Conservation (phyloP, 53 echinoderm and acorn worm genomes). For the Luidia sarsii region DNA sequence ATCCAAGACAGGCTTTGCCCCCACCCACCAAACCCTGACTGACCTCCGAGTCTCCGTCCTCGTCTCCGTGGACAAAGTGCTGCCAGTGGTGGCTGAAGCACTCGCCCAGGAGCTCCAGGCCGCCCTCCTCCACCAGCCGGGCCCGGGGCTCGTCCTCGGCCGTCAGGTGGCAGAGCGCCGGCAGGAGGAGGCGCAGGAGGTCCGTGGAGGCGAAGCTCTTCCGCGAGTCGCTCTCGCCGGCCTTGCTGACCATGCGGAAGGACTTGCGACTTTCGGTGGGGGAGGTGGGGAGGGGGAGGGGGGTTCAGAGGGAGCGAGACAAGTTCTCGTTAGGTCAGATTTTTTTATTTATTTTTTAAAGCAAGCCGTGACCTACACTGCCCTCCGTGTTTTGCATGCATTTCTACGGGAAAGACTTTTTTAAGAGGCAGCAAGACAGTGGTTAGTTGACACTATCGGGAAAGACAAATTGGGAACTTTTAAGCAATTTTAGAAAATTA, state of each 20-base stretch:
- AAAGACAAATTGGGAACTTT: too few relatives aligned
- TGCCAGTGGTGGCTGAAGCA: conserved; percentile 85
- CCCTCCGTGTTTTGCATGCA: too few relatives aligned
- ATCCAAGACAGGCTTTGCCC: neutral
- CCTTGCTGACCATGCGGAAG: conserved; percentile 17
- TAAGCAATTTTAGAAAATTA: too few relatives aligned
- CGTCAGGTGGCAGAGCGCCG: conserved; percentile 89
- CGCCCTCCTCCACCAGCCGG: conserved; percentile 64
- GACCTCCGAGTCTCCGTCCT: conserved; percentile 64
- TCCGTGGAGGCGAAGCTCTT: conserved; percentile 62
- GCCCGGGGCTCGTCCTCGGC: conserved; percentile 78
- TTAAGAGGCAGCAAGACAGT: too few relatives aligned
- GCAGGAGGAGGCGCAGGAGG: conserved; percentile 78
- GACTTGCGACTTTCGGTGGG: conserved; percentile 56
- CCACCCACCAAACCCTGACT: neutral
- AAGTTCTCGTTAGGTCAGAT: too few relatives aligned
- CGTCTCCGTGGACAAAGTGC: conserved; percentile 14
- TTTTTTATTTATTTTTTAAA: too few relatives aligned
- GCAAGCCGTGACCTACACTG: too few relatives aligned
- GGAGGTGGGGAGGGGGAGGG: too few relatives aligned
- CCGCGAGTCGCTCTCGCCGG: neutral
- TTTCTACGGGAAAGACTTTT: too few relatives aligned
- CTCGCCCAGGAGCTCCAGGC: conserved; percentile 67
- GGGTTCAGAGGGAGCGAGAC: too few relatives aligned
- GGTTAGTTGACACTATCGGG: too few relatives aligned